Conservation (phyloP, 2,113 vertebrate species). For the Hypomesus transpacificus region DNA sequence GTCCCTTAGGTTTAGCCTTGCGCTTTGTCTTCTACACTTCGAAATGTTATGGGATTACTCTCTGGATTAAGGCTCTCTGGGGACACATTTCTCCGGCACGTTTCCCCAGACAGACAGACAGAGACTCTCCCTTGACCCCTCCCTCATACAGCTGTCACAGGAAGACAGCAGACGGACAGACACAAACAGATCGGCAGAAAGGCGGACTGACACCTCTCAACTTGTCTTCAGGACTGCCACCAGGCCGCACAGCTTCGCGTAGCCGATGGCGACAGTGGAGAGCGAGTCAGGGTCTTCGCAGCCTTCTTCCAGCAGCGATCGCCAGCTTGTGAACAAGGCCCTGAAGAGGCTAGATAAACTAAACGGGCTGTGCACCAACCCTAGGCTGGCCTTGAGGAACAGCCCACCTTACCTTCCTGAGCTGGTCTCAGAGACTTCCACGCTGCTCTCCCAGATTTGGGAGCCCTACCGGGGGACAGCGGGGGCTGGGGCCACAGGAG, state of each 20-base stretch:
- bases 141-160: constrained; percentile 8
- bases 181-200: constrained; percentile 9
- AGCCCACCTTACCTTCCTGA: constrained; percentile 78
- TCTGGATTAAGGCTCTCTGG: constrained; percentile 5
- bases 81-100: constrained; percentile 15
- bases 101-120: constrained; percentile 1
- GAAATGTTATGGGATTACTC: constrained; percentile 5
- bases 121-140: not conserved
- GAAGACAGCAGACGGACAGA: not conserved
- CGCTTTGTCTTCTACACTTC: constrained; percentile 1
- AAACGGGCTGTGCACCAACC: constrained; percentile 56
- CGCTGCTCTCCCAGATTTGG: constrained; percentile 65
- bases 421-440: constrained; percentile 62
- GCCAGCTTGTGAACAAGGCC: constrained; percentile 57
- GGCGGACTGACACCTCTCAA: not conserved
- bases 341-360: constrained; percentile 69
- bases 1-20: not conserved
- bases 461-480: constrained; percentile 45
- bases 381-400: constrained; percentile 61
- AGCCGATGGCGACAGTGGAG: constrained; percentile 55
- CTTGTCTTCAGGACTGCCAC: not conserved
- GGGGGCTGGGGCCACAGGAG: not conserved
- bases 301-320: constrained; percentile 38
- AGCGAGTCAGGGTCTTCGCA: constrained; percentile 21
- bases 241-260: constrained; percentile 6